These are phyloP conservation scores for Ennomos quercinarius DNA, from an alignment of 2,888 invertebrate genomes.

Conservation along the genomic window DNA sequence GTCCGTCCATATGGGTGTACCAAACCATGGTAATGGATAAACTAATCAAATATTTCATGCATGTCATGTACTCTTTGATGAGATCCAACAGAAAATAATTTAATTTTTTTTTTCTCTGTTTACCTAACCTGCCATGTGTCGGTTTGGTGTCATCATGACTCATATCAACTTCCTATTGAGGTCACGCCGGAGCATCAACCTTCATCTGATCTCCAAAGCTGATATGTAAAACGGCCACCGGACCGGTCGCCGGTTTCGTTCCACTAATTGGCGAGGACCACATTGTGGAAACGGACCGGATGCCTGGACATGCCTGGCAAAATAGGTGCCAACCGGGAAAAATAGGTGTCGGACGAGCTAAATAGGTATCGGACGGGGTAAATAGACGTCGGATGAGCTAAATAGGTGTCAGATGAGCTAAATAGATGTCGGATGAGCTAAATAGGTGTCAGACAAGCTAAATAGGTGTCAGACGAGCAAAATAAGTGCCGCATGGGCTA, in stretches of 20 bases:
- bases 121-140: neutral
- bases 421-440: conserved; percentile 19
- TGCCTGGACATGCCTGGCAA: conserved; percentile 24
- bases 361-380: too few species aligned
- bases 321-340: conserved; percentile 25
- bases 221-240: conserved; percentile 44
- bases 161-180: conserved; percentile 17
- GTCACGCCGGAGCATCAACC: conserved; percentile 30
- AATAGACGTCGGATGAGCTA: too few species aligned
- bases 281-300: conserved; percentile 54
- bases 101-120: too few species aligned
- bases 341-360: conserved; percentile 19
- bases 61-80: too few species aligned
- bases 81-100: too few species aligned
- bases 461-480: conserved; percentile 19
- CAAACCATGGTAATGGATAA: too few species aligned
- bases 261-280: conserved; percentile 63
- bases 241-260: conserved; percentile 51
- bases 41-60: too few species aligned
- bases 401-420: too few species aligned
- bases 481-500: too few species aligned
- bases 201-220: conserved; percentile 28
- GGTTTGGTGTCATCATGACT: conserved; percentile 7
- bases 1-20: too few species aligned
- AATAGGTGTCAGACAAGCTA: conserved; percentile 25